Base-by-base conservation (phyloP, 1,140 invertebrate species). In the Zaprionus ornatus region DNA sequence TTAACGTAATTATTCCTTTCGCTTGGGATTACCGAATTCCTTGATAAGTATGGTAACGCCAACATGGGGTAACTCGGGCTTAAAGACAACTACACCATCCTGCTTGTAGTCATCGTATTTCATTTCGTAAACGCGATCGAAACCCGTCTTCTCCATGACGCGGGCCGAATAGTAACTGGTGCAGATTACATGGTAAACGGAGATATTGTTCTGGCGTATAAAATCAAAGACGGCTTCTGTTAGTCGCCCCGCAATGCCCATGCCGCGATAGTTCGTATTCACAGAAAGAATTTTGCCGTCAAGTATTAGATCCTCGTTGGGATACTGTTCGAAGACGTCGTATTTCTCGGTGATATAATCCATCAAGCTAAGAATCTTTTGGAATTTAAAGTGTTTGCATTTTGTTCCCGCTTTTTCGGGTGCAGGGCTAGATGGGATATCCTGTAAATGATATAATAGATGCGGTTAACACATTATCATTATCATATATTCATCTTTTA, bases 161-260 rank as follows among this genome's bases (percentile, higher is more conserved):
- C 94, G 94, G 0, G 95, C 95, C 7, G 96, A 96, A 86, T 94
- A 97, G 55, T 94, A 93, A 64, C 96, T 96, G 6, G 95, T 95
- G 66, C 96, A 96, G 71, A 95, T 94, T 1, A 94, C 94, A 37
- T 93, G 90, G 7, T 88, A 88, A 10, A 93, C 82, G 13, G 76
- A 73, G 40, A 92, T 92, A 0, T 84, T 72, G 7, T 91, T 71
- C 19, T 84, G 70, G 2, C 76, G 64, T 91, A 93, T 92, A 54
- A 80, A 92, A 5, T 93, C 88, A n/a, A 91, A 93, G 17, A 95
- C 93, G 69, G 93, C 94, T 74, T 95, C 93, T 40, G 95, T 93
- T 0, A 96, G 92, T 10, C 93, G 91, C 27, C 94, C 95, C 15
- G 94, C 95, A 48, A 96, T 94, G 52, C 95, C 95, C 73, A 94